Conservation (phyloP, 2,113 vertebrate genomes). For the Xenus cinereus region DNA sequence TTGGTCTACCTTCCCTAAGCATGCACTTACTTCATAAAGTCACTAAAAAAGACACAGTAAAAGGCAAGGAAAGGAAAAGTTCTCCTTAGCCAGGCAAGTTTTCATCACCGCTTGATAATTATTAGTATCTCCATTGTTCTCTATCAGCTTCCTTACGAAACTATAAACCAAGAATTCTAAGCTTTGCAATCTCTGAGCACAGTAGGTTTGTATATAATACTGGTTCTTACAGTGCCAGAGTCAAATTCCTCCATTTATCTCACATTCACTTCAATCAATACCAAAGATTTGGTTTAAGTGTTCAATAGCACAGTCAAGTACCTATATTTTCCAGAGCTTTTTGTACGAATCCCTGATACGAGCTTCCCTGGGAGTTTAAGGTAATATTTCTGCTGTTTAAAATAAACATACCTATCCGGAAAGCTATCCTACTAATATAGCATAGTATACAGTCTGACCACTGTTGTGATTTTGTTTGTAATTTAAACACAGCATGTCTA, state of each 20-base stretch:
- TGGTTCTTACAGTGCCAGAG: not conserved
- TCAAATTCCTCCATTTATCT: not conserved
- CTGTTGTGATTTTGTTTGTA: not conserved
- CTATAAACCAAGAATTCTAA: not conserved
- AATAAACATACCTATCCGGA: not conserved
- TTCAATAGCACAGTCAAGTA: not conserved
- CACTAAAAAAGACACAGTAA: not conserved
- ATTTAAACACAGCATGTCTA: not conserved
- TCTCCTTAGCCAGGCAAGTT: not conserved
- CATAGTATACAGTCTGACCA: not conserved
- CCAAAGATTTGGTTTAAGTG: not conserved
- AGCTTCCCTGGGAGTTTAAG: not conserved
- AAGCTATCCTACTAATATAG: not conserved
- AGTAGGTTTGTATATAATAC: not conserved
- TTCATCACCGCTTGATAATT: not conserved
- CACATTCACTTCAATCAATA: not conserved
- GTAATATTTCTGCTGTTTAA: not conserved
- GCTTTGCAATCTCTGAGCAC: accelerated
- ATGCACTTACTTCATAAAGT: not conserved
- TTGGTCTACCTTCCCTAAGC: not conserved
- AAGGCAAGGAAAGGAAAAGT: not conserved
- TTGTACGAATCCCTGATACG: not conserved
- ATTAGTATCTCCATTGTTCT: not conserved
- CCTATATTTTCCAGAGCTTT: not conserved
- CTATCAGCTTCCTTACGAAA: not conserved